Conservation (phyloP, 2,113 vertebrate genomes). For the Scophthalmus maximus region DNA sequence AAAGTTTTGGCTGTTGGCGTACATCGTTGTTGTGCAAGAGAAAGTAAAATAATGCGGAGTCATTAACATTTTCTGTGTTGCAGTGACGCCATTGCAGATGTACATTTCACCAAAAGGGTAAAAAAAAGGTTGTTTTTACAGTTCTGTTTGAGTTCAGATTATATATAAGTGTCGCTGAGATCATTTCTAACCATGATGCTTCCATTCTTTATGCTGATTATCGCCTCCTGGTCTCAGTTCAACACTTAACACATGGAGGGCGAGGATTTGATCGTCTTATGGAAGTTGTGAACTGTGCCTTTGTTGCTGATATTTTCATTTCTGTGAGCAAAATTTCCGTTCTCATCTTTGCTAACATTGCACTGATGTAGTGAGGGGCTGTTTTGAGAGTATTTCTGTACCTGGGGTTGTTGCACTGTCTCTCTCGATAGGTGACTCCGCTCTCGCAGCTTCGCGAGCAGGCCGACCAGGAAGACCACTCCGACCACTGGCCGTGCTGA, state of each 20-base stretch:
- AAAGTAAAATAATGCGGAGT: background rate
- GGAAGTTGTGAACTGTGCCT: background rate
- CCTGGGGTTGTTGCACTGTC: slow-evolving; percentile 89
- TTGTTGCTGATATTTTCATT: background rate
- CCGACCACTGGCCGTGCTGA: slow-evolving; percentile 88
- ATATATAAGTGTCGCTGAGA: no score
- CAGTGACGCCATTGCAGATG: background rate
- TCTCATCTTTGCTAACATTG: background rate
- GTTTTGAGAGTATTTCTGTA: slow-evolving; percentile 59
- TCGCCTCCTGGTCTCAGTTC: no score
- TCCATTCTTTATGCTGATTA: no score
- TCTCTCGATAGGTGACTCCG: slow-evolving; percentile 87
- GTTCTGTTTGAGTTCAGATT: background rate
- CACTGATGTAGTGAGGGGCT: background rate
- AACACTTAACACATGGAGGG: no score
- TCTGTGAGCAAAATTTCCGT: no score
- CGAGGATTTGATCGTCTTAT: background rate
- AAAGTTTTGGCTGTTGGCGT: no score
- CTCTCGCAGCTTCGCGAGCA: slow-evolving; percentile 91
- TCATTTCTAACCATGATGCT: no score
- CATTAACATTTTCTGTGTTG: no score
- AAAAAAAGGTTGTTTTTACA: no score
- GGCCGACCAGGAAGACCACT: slow-evolving; percentile 88
- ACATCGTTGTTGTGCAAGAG: no score
- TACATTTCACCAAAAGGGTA: background rate